Evolutionary conservation across 37 sponge, comb jelly and placozoan species (phyloP).

Genomic region (Axinella damicornis): DNA sequence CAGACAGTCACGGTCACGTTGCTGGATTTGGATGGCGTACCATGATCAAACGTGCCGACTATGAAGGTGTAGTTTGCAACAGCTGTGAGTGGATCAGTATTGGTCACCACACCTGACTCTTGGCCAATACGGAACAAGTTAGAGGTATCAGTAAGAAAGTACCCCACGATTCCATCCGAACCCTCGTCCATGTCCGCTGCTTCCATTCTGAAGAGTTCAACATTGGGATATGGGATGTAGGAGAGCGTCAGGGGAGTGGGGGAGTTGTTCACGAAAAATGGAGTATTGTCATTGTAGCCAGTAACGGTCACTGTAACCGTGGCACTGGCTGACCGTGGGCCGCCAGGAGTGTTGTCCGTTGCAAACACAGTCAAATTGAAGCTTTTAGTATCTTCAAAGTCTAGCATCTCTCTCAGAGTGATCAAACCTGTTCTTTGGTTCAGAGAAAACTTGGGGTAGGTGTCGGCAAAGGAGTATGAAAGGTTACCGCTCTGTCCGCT

Average conservation of each 20-base stretch:
- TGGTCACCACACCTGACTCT: constrained; percentile 57
- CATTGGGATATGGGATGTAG: constrained; percentile 14
- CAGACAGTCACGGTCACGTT: constrained; percentile 21
- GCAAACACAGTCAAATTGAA: constrained; percentile 58
- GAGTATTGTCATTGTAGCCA: constrained; percentile 56
- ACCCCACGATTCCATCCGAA: constrained; percentile 5
- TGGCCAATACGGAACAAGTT: constrained; percentile 47
- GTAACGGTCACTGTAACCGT: constrained; percentile 31
- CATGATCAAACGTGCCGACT: constrained; percentile 51
- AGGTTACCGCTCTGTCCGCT: constrained; percentile 50
- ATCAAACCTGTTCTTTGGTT: constrained; percentile 39
- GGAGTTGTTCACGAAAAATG: constrained; percentile 7
- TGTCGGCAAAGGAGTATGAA: constrained; percentile 37
- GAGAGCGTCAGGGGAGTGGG: constrained; percentile 42
- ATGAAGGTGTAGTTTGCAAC: constrained; percentile 4
- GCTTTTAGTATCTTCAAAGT: constrained; percentile 43
- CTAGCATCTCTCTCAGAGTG: constrained; percentile 27
- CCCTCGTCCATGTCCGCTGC: constrained; percentile 74
- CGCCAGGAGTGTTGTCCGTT: constrained; percentile 28
- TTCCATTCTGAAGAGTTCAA: constrained; percentile 29
- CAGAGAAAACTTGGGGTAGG: constrained; percentile 47
- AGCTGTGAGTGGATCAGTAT: constrained; percentile 16
- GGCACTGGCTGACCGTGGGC: constrained; percentile 47
- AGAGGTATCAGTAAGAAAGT: not conserved
- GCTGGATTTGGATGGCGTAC: not conserved